phyloP scores from a whole-genome alignment of 2,888 invertebrate species.

The Teleogryllus oceanicus region DNA sequence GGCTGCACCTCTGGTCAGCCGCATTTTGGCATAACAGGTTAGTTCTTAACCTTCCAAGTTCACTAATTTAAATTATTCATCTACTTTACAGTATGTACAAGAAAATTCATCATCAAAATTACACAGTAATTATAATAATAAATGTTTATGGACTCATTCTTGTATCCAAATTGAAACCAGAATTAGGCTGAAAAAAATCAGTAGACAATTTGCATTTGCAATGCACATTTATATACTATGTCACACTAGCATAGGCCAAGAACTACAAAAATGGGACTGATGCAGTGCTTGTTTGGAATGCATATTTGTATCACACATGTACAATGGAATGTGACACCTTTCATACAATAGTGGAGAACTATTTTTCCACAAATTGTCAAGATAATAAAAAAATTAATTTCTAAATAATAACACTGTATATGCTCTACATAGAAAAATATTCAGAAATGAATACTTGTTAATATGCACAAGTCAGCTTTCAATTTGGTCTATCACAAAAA shows the following conservation, averaged over 20 bases:
- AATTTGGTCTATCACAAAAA: neutral
- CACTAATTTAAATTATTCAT: neutral
- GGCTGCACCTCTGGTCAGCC: neutral
- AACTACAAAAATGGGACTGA: neutral
- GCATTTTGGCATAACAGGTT: neutral
- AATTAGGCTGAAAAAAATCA: conserved; percentile 3
- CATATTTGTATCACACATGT: conserved; percentile 9
- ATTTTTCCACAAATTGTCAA: conserved; percentile 4
- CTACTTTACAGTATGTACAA: conserved; percentile 10
- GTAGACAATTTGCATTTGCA: neutral
- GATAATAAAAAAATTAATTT: neutral
- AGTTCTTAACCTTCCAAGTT: neutral
- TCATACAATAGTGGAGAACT: neutral
- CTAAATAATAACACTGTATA: neutral
- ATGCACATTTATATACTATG: conserved; percentile 1
- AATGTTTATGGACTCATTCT: conserved; percentile 4
- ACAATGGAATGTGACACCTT: conserved; percentile 18
- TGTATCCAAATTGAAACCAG: neutral
- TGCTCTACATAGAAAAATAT: neutral
- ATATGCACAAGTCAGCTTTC: neutral
- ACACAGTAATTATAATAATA: conserved; percentile 18
- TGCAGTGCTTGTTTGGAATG: conserved; percentile 11
- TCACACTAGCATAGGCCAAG: conserved; percentile 18
- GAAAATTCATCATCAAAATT: conserved; percentile 18
- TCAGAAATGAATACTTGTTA: neutral